Conservation (phyloP, 2,888 invertebrate genomes). For the Epiblema foenella region DNA sequence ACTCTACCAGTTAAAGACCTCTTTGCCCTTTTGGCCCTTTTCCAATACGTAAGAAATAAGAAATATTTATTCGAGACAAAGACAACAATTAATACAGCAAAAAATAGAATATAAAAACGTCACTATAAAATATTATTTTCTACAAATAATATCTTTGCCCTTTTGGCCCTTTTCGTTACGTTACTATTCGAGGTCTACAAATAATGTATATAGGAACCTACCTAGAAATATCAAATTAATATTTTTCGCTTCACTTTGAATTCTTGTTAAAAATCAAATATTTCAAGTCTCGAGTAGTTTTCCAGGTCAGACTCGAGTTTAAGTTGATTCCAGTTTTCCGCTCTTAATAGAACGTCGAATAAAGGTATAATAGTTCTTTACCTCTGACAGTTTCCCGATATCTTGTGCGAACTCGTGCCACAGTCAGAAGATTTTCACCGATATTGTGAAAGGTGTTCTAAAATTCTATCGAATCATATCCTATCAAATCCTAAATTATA, state of each 20-base stretch:
- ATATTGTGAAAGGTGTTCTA: not conserved
- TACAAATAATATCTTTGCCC: too few relatives aligned
- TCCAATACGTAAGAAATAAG: too few relatives aligned
- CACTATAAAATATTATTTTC: too few relatives aligned
- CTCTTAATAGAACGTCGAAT: conserved; percentile 40
- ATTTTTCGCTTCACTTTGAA: not conserved
- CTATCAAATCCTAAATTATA: too few relatives aligned
- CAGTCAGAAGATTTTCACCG: conserved; percentile 12
- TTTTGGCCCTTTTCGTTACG: not conserved
- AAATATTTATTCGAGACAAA: too few relatives aligned
- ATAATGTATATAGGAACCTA: too few relatives aligned
- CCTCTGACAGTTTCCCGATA: conserved; percentile 43
- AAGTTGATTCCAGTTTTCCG: conserved; percentile 30
- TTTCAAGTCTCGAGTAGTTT: conserved; percentile 24
- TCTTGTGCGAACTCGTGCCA: conserved; percentile 24
- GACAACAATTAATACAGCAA: too few relatives aligned
- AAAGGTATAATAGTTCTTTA: conserved; percentile 42
- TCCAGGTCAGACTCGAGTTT: conserved; percentile 15
- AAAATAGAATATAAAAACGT: too few relatives aligned
- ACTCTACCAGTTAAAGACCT: too few relatives aligned
- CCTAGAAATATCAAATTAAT: too few relatives aligned
- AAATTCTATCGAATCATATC: too few relatives aligned
- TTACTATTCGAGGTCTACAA: not conserved
- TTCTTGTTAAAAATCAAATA: not conserved
- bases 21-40: not conserved